Base-by-base conservation (phyloP, 2,888 invertebrate genomes). In the Apodemia mormo region DNA sequence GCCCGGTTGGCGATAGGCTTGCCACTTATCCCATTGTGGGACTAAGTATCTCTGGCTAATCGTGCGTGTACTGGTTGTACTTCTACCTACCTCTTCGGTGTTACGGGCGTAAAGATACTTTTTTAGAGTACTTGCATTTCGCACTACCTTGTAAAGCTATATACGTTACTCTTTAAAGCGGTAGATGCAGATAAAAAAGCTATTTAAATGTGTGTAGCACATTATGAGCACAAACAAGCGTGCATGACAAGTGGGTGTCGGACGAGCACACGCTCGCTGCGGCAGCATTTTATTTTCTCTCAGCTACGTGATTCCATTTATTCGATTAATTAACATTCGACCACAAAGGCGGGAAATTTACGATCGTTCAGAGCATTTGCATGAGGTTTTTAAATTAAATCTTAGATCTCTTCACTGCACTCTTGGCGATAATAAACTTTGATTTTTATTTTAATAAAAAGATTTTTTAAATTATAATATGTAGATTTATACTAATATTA, bases 321-420 rank as follows among this genome's bases (percentile, higher is more conserved):
- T 66, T 68, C 71, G 68, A 70, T 67, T 71, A 73, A 73, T 71
- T 70, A 73, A 68, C 66, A 54, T 68, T 69, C 61, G 66, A 66
- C 72, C 72, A 67, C 70, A 72, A 68, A 67, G 67, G 30, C 70
- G 61, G n/a, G 61, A 61, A 61, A 61, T 61, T 61, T 61, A 61
- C 61, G 61, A 61, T 33, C 61, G 61, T 33, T 61, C 61, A 30
- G 33, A 30, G 61, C 33, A 61, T 61, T 61, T 61, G 61, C 33
- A 61, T 61, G 61, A 33, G 61, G 61, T 61, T 61, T 61, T 61
- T 30, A 61, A 61, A 61, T 61, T 61, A 61, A 61, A 61, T 33
- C 61, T 30, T 61, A 30, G 61, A 61, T 61, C 33, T 61, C 5
- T 37, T 12, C 61, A 33, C 12, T 14, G 61, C 61, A 61, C 61